A percentile compares a stretch with the other conserved stretches of the same genome.
These are phyloP conservation scores for Corythoichthys haematopterus DNA, from an alignment of 2,113 vertebrate species.

Conservation along the genomic window DNA sequence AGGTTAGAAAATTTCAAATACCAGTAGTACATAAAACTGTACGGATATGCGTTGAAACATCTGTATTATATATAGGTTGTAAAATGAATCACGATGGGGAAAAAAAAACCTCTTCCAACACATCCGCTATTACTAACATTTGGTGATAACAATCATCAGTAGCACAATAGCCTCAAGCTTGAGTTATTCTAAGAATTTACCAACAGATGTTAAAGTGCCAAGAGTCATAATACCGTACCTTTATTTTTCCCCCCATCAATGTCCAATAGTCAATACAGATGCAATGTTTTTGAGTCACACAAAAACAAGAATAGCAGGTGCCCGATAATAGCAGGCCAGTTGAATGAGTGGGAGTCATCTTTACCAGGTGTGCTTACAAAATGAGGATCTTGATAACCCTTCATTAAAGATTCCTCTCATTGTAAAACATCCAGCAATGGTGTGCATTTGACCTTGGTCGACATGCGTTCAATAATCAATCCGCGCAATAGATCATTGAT, in stretches of 20 bases:
- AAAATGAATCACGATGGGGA: neutral
- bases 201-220: slow-evolving; percentile 62
- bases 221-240: slow-evolving; percentile 45
- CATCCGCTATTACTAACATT: slow-evolving; percentile 24
- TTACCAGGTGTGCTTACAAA: slow-evolving; percentile 72
- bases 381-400: slow-evolving; percentile 57
- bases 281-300: slow-evolving; percentile 60
- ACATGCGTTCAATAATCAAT: slow-evolving; percentile 44
- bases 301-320: slow-evolving; percentile 65
- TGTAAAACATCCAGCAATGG: slow-evolving; percentile 39
- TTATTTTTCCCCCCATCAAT: slow-evolving; percentile 61
- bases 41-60: slow-evolving; percentile 7
- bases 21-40: neutral
- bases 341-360: slow-evolving; percentile 34
- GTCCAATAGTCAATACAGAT: slow-evolving; percentile 46
- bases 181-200: slow-evolving; percentile 37
- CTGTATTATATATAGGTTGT: slow-evolving; percentile 17
- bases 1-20: neutral
- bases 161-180: slow-evolving; percentile 47
- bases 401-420: slow-evolving; percentile 71
- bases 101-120: slow-evolving; percentile 26
- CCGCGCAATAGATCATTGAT: slow-evolving; percentile 37
- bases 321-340: slow-evolving; percentile 58
- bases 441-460: slow-evolving; percentile 39
- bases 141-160: slow-evolving; percentile 67